Percentiles rank a stretch among this genome's conserved stretches.
phyloP scores from a whole-genome alignment of 1,140 invertebrate genomes.

The Danaus plexippus region DNA sequence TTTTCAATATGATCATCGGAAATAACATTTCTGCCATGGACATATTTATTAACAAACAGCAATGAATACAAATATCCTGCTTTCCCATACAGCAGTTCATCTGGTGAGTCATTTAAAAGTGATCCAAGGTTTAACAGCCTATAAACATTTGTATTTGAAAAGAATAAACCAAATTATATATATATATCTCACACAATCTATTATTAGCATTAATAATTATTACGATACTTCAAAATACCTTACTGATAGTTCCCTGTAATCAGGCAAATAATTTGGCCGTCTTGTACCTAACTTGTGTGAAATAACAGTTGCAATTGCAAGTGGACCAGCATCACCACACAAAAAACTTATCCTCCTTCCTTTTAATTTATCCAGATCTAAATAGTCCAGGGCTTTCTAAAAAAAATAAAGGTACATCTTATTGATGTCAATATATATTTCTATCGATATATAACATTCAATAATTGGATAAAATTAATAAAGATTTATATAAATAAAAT shows the following conservation, averaged over 20 bases:
- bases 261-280: conserved; percentile 39
- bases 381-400: conserved; percentile 42
- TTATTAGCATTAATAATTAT: not conserved
- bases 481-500: conserved; percentile 5
- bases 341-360: conserved; percentile 77
- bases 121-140: conserved; percentile 72
- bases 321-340: conserved; percentile 83
- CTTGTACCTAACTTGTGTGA: conserved; percentile 69
- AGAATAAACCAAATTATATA: conserved; percentile 10
- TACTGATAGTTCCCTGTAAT: conserved; percentile 61
- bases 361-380: conserved; percentile 46
- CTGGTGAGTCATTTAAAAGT: conserved; percentile 75
- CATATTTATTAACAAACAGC: conserved; percentile 79
- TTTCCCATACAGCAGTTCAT: conserved; percentile 90
- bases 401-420: conserved; percentile 18
- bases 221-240: conserved; percentile 53
- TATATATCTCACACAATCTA: not conserved
- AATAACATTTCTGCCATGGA: conserved; percentile 47
- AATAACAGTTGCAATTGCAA: conserved; percentile 80
- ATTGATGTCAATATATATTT: conserved; percentile 7
- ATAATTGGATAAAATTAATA: conserved; percentile 4
- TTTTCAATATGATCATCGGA: conserved; percentile 56
- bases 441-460: not conserved
- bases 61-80: conserved; percentile 87
- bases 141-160: conserved; percentile 19